Evolutionary conservation across 2,888 invertebrate species (phyloP), one percentile per base, ranked within the genome.

Genomic region (Volucella bombylans): DNA sequence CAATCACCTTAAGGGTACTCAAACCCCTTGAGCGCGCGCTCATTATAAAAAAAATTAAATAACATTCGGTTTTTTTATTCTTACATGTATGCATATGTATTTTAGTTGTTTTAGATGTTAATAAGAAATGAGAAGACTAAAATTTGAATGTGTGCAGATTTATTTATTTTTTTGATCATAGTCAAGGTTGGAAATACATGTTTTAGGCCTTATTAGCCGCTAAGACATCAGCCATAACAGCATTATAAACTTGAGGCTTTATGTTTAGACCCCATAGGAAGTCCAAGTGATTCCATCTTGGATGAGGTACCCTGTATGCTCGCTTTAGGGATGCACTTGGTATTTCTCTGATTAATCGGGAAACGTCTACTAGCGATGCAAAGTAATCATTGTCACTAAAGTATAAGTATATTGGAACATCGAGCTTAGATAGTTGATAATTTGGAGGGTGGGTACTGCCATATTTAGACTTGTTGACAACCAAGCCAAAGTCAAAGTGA

Each of bases 271-370:
- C 90, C 79, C 90, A 90, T 47, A 90, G 78, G 72, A 89, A 90
- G 82, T 90, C 91, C 87, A 90, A 86, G 41, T 90, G 91, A 0
- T 88, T 90, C 90, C 90, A 90, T 0, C 87, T 88, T 6, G 88
- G 83, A 55, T 89, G 87, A 1, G 88, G 87, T 4, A 90, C 88
- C 61, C 88, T 86, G 31, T 89, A 82, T 1, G 88, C 69, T 2
- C 88, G 55, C n/a, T 83, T 67, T 9, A 90, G 8, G 2, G 88
- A 87, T 0, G 88, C 39, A 0, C 85, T 86, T 8, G 86, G 82
- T 72, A 89, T 72, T 4, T 71, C 64, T 11, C 68, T 68, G 1
- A 89, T 86, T n/a, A 89, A 82, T n/a, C 57, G 68, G 23, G 90
- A 89, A 8, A 89, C 90, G 67, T 89, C 89, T 0, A 90, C 87